Evolutionary conservation across 2,113 vertebrate genomes (phyloP).

Genomic region (Macquaria australasica): DNA sequence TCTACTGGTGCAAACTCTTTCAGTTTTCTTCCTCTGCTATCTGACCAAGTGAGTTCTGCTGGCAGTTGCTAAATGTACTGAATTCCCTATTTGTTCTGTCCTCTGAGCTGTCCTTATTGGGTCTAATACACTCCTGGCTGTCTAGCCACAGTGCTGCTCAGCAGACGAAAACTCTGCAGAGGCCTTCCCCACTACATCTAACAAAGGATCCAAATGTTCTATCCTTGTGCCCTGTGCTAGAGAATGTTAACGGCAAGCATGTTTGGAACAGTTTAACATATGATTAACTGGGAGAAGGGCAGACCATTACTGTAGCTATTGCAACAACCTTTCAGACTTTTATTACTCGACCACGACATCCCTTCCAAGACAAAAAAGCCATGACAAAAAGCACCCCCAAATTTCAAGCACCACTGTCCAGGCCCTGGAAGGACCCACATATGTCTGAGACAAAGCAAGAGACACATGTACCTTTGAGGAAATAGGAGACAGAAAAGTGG

Average conservation of each 20-base stretch:
- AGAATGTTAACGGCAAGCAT: too few species aligned
- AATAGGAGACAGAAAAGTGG: too few species aligned
- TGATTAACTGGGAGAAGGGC: not conserved
- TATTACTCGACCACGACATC: not conserved
- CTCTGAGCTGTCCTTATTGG: not conserved
- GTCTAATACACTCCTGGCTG: not conserved
- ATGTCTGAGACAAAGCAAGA: not conserved
- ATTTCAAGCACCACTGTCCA: not conserved
- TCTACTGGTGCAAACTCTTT: not conserved
- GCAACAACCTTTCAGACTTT: not conserved
- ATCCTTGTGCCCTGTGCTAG: not conserved
- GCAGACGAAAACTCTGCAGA: not conserved
- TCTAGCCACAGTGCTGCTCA: not conserved
- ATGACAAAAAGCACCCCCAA: not conserved
- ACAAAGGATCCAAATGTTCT: not conserved
- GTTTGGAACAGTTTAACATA: not conserved
- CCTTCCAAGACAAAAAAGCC: not conserved
- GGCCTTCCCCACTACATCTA: not conserved
- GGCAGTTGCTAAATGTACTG: not conserved
- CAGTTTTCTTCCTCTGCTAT: not conserved
- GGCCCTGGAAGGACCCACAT: not conserved
- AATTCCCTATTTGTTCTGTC: conserved; percentile 9
- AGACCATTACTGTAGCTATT: not conserved
- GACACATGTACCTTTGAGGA: not conserved
- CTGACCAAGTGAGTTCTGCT: not conserved